phyloP scores from a whole-genome alignment of 2,797 vertebrate species.

The Glyptemys insculpta region DNA sequence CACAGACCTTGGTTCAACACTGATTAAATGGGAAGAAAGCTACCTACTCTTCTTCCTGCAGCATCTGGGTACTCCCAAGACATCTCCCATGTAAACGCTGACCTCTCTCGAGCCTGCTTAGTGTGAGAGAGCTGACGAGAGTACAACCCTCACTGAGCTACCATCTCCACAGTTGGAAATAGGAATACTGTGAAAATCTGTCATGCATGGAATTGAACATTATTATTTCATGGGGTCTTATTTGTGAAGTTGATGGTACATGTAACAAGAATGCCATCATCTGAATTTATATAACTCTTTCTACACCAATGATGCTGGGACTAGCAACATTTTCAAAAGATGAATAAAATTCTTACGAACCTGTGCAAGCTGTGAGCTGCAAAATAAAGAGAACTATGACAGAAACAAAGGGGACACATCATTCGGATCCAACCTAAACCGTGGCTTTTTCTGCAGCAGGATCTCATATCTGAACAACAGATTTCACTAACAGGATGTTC shows the following conservation, averaged over 20 bases:
- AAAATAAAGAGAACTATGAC: background rate
- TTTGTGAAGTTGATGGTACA: background rate
- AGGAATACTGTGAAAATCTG: background rate
- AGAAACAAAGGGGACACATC: background rate
- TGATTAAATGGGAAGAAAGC: background rate
- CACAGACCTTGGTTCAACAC: background rate
- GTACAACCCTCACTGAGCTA: background rate
- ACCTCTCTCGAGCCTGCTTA: background rate
- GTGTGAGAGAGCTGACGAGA: background rate
- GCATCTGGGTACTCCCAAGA: background rate
- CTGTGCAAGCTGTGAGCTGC: background rate
- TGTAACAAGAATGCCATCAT: background rate
- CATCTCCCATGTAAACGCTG: background rate
- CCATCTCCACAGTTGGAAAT: background rate
- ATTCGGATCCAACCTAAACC: background rate
- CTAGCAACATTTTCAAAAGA: background rate
- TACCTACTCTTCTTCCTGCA: background rate
- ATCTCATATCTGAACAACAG: background rate
- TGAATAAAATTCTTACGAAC: background rate
- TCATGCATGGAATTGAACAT: background rate
- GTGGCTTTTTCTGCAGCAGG: background rate
- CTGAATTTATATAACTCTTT: background rate
- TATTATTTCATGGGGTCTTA: background rate
- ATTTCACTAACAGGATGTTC: background rate
- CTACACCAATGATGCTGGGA: background rate